phyloP scores from a whole-genome alignment of 2,113 vertebrate genomes.

The Oncorhynchus tshawytscha region DNA sequence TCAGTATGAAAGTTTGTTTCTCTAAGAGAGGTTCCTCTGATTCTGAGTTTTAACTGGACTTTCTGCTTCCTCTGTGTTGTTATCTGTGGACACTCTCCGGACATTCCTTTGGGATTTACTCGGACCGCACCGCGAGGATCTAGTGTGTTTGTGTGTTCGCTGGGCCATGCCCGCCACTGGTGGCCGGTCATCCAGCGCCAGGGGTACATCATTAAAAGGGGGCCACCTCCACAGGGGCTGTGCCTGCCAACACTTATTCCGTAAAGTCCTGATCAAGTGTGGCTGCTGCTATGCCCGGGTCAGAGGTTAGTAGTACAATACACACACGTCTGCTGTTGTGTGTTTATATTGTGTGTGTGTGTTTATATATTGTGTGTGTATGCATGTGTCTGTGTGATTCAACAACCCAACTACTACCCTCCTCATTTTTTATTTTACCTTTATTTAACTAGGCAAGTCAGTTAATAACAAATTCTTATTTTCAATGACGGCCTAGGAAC shows the following conservation, averaged over 20 bases:
- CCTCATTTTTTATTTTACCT: too few species aligned
- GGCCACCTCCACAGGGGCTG: conserved; percentile 83
- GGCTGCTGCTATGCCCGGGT: conserved; percentile 88
- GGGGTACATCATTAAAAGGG: conserved; percentile 82
- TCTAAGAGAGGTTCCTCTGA: conserved; percentile 9
- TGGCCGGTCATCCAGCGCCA: conserved; percentile 67
- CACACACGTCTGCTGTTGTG: background rate
- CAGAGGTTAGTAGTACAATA: conserved; percentile 83
- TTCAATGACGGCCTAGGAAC: too few species aligned
- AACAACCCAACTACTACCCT: too few species aligned
- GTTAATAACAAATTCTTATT: too few species aligned
- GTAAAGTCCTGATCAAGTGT: conserved; percentile 92
- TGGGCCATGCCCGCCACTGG: conserved; percentile 79
- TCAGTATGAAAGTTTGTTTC: background rate
- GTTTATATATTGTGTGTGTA: background rate
- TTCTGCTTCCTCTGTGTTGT: background rate
- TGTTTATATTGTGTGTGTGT: conserved; percentile 1
- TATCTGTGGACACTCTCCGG: conserved; percentile 21
- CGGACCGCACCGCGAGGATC: conserved; percentile 11
- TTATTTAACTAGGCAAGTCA: too few species aligned
- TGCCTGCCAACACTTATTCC: conserved; percentile 91
- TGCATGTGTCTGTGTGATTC: background rate
- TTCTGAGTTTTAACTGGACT: conserved; percentile 10
- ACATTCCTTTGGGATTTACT: conserved; percentile 53
- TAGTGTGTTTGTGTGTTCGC: conserved; percentile 43